These are phyloP conservation scores for Aeoliscus strigatus DNA, from an alignment of 2,797 vertebrate species.

Conservation along the genomic window DNA sequence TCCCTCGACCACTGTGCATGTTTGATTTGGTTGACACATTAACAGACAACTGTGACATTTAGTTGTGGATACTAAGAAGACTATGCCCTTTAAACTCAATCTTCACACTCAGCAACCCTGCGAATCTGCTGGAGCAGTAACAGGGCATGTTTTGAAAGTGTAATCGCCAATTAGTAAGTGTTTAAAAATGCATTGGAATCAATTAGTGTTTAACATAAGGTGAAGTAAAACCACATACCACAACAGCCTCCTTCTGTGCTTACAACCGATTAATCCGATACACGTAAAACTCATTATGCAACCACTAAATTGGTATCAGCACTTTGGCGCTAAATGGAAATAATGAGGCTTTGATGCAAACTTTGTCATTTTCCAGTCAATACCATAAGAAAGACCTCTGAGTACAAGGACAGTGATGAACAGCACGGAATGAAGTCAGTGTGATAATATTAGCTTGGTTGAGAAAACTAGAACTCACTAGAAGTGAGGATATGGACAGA, in stretches of 20 bases:
- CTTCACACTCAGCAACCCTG: constrained; percentile 42
- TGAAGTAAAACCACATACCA: constrained; percentile 66
- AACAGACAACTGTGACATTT: constrained; percentile 78
- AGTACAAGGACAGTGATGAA: constrained; percentile 55
- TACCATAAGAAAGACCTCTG: constrained; percentile 41
- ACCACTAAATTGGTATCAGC: constrained; percentile 55
- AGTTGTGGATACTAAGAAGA: constrained; percentile 61
- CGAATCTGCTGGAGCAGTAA: constrained; percentile 52
- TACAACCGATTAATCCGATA: constrained; percentile 64
- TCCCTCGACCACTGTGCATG: constrained; percentile 65
- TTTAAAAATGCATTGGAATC: constrained; percentile 79
- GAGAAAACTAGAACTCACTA: constrained; percentile 60
- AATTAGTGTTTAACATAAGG: constrained; percentile 74
- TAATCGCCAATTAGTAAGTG: constrained; percentile 73
- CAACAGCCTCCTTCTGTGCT: constrained; percentile 49
- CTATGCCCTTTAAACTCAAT: constrained; percentile 71
- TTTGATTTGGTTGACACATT: constrained; percentile 75
- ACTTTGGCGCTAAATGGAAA: constrained; percentile 52
- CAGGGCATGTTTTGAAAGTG: constrained; percentile 63
- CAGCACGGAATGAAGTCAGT: constrained; percentile 49
- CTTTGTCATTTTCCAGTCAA: constrained; percentile 59
- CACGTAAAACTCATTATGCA: constrained; percentile 60
- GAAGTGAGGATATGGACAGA: too few relatives aligned
- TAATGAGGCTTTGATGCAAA: constrained; percentile 45
- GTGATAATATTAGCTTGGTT: constrained; percentile 68